Conservation (phyloP, 1,140 invertebrate species). For the Triops longicaudatus region DNA sequence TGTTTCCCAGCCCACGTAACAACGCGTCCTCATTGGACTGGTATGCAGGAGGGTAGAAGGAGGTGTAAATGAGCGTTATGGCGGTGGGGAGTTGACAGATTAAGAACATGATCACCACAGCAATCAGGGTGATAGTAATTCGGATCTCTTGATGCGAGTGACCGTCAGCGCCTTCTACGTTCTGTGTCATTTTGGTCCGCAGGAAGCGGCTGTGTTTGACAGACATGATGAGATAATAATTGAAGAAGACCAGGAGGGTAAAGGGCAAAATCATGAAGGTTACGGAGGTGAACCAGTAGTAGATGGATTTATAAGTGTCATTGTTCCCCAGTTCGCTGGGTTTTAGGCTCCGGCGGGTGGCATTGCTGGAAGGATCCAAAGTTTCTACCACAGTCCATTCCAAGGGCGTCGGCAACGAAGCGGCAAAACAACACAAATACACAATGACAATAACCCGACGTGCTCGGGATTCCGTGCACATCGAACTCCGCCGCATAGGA, state of each 20-base stretch:
- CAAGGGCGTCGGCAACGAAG: slow-evolving; percentile 54
- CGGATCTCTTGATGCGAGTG: slow-evolving; percentile 53
- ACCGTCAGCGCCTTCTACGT: slow-evolving; percentile 35
- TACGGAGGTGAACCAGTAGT: slow-evolving; percentile 57
- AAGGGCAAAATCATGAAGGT: slow-evolving; percentile 60
- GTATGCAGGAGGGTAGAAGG: slow-evolving; percentile 40
- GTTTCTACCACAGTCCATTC: slow-evolving; percentile 44
- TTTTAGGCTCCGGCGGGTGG: slow-evolving; percentile 21
- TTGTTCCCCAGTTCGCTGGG: slow-evolving; percentile 43
- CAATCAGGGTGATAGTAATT: slow-evolving; percentile 65
- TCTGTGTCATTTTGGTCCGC: slow-evolving; percentile 49
- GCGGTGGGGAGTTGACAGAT: slow-evolving; percentile 62
- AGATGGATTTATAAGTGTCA: slow-evolving; percentile 50
- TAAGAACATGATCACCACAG: slow-evolving; percentile 63
- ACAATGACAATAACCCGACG: slow-evolving; percentile 51
- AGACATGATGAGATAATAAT: slow-evolving; percentile 57
- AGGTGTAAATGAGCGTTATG: slow-evolving; percentile 44
- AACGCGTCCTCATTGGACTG: slow-evolving; percentile 41
- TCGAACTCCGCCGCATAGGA: slow-evolving; percentile 60
- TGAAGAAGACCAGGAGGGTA: slow-evolving; percentile 57
- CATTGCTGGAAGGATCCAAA: background rate
- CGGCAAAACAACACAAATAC: slow-evolving; percentile 53
- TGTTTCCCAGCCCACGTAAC: slow-evolving; percentile 52
- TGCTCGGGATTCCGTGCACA: slow-evolving; percentile 47
- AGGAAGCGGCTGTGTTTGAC: slow-evolving; percentile 50